Base-by-base conservation (phyloP, 1,140 invertebrate genomes). In the Anadara kagoshimensis region DNA sequence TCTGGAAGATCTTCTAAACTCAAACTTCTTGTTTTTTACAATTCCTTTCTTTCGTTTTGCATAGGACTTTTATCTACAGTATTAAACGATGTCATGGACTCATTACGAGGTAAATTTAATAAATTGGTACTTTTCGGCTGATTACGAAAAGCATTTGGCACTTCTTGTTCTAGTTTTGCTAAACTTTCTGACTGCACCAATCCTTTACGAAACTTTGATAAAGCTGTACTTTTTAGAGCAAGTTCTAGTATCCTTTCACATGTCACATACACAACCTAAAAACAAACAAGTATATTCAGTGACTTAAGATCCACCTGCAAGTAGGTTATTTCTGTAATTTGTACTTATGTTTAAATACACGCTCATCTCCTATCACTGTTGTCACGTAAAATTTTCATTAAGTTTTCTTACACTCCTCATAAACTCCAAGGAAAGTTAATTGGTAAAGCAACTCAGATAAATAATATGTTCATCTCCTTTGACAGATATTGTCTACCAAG, bases 201-300 rank as follows among this genome's bases (percentile, higher is more conserved):
- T 57, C 36, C 41, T 20, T 64, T 53, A 16, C 43, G 68, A 11
- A 51, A 45, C 53, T 45, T 26, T 36, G 57, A 62, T 0, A 84
- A 62, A 14, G 83, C 71, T 14, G 78, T 75, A 16, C 81, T 81
- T 53, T 70, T 64, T 11, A 77, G 69, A 49, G 79, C 77, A 20
- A 86, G 61, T 61, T 85, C 91, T 1, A 96, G 90, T 20, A 95
- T 92, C 58, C 94, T 91, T 84, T 95, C 94, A 82, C 94, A 95
- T 58, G 95, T 90, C 44, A 92, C 90, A 85, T 94, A 94, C 18
- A 96, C 85, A 63, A 95, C 92, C 94, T 95, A 87, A 22, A 89
- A 91, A 73, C 67, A 59, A 72, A 57, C 59, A 63, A 62, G 22
- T 47, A 47, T 47, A 47, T 47, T n/a, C n/a, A n/a, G 45, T 47